Base-by-base conservation (phyloP, 2,113 vertebrate genomes). In the Dipodomys spectabilis region DNA sequence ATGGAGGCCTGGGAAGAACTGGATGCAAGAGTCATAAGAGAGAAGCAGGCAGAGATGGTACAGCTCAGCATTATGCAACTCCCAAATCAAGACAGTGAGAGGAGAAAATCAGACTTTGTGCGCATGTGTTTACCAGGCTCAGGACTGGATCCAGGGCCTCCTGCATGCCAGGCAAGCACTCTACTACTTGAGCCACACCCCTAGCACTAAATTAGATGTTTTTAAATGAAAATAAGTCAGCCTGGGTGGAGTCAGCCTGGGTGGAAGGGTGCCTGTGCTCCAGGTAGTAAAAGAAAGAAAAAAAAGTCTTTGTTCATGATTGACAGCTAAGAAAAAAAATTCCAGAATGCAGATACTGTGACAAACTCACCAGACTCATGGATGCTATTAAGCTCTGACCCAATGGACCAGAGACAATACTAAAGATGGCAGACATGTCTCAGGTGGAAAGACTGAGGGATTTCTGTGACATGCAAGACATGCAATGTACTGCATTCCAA, bases 141-240 rank as follows among this genome's bases (percentile, higher is more conserved):
- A 25, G 62, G 22, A 64, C 62, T 64, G 62, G 23, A 64, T 25
- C 62, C 62, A 25, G 62, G 22, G 62, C 19, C 62, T 64, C 62
- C 20, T 57, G 32, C 78, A 35, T 32, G 62, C 62, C 62, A 64
- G 62, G 62, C 23, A 25, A 64, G 62, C 23, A 25, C 62, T 64
- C 62, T 64, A 64, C 62, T 25, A 64, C 62, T 64, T 64, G 23
- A 64, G 62, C 62, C 62, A 64, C 23, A 8, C 8, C 30, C 57
- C 5, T 13, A 16, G 23, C 32, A 22, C 22, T 39, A 88, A 91
- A 72, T 64, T 2, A 81, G 72, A 92, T 39, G 62, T 77, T 83
- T 80, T 23, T 28, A 78, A 53, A 78, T 74, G 80, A 91, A 91
- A 91, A 73, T 84, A 89, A 49, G 18, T 68, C 20, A 25, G 30